These are phyloP conservation scores for Styela plicata DNA, from an alignment of 23 tunicate genomes.

Conservation along the genomic window DNA sequence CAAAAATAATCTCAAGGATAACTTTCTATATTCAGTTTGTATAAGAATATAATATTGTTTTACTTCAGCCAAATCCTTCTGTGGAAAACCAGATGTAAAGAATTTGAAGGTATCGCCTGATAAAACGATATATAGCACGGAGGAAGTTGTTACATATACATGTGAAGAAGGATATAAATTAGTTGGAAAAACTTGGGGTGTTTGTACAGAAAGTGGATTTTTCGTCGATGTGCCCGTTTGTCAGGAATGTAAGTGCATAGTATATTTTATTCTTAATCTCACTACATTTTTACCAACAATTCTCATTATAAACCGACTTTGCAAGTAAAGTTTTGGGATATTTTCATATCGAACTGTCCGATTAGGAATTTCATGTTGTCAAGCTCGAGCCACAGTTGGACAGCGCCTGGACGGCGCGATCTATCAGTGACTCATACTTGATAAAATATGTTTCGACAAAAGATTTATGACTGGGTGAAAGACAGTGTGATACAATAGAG, in stretches of 20 bases:
- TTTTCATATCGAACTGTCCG: no score
- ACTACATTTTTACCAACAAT: no score
- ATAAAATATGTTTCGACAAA: no score
- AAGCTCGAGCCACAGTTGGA: no score
- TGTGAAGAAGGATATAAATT: slow-evolving; percentile 1
- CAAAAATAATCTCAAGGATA: background rate
- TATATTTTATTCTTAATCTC: background rate
- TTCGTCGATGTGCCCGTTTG: background rate
- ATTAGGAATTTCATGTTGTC: no score
- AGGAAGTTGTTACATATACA: background rate
- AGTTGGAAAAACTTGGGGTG: background rate
- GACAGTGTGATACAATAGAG: no score
- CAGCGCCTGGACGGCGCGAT: no score
- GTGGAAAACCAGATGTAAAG: background rate
- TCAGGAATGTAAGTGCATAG: background rate
- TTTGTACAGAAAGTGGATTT: background rate
- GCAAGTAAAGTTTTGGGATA: no score
- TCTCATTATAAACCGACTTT: no score
- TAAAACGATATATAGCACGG: background rate
- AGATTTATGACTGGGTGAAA: no score
- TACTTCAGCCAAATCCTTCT: background rate
- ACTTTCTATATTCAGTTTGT: background rate
- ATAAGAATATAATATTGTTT: no score
- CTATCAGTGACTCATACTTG: no score
- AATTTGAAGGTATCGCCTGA: background rate